Evolutionary conservation across 92 coral and sea anemone species (phyloP).

Genomic region (Porites evermanni): DNA sequence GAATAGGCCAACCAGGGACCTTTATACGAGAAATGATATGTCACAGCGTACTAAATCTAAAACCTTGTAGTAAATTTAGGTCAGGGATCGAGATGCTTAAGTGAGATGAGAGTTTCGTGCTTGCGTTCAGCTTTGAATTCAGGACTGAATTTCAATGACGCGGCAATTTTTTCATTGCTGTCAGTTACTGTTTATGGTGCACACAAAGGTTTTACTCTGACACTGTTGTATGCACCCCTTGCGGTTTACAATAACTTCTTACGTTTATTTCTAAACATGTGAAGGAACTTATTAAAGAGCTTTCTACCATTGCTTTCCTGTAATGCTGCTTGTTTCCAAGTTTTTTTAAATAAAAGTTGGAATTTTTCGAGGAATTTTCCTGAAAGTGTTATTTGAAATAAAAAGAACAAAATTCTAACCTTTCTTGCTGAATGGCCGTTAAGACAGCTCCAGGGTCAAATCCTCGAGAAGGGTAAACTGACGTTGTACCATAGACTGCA

Average conservation of each 20-base stretch:
- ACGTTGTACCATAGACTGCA: constrained; percentile 84
- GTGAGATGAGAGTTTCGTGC: too few relatives aligned
- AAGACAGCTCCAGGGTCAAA: constrained; percentile 89
- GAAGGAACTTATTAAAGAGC: too few relatives aligned
- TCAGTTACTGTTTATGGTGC: not conserved
- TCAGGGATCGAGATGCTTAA: too few relatives aligned
- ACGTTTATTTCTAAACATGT: not conserved
- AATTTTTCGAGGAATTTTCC: not conserved
- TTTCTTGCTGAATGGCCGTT: constrained; percentile 88
- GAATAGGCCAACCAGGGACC: too few relatives aligned
- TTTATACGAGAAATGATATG: too few relatives aligned
- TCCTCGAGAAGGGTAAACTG: constrained; percentile 91
- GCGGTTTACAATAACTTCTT: too few relatives aligned
- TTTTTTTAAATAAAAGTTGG: not conserved
- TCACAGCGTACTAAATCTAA: too few relatives aligned
- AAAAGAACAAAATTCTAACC: constrained; percentile 38
- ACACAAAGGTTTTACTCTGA: not conserved
- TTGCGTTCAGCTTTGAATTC: too few relatives aligned
- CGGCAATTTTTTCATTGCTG: not conserved
- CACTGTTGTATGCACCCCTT: too few relatives aligned
- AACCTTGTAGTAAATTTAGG: too few relatives aligned
- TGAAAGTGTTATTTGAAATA: not conserved
- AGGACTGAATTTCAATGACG: not conserved
- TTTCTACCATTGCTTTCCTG: not conserved
- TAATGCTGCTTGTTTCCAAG: not conserved